Conservation (phyloP, 37 sponge, comb jelly and placozoan genomes). For the Petrosia ficiformis region DNA sequence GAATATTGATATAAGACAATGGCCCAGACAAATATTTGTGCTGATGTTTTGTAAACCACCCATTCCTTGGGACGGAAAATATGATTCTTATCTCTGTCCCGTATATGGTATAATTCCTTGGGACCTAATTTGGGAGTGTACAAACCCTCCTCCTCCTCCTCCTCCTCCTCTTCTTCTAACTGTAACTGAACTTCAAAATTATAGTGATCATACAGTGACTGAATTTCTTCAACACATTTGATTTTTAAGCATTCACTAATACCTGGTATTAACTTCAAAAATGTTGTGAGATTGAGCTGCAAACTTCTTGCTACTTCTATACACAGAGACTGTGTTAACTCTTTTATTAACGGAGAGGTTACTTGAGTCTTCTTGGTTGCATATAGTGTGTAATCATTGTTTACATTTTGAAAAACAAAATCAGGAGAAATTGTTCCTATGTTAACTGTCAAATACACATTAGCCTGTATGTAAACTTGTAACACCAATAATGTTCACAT, state of each 20-base stretch:
- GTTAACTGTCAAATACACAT: not conserved
- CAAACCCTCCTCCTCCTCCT: not conserved
- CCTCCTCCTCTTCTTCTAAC: not conserved
- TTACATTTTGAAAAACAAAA: not conserved
- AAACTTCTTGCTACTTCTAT: not conserved
- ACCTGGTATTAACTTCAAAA: not conserved
- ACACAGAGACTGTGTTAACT: not conserved
- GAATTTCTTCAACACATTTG: not conserved
- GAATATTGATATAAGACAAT: slow-evolving; percentile 21
- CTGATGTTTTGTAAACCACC: slow-evolving; percentile 43
- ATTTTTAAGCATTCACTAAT: not conserved
- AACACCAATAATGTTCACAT: not conserved
- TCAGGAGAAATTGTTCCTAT: not conserved
- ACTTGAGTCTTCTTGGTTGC: not conserved
- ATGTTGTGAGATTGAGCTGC: not conserved
- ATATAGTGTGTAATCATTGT: not conserved
- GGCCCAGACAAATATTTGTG: slow-evolving; percentile 24
- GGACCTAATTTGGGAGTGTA: slow-evolving; percentile 29
- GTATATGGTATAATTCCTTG: slow-evolving; percentile 9
- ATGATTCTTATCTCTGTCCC: slow-evolving; percentile 36
- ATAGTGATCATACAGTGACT: not conserved
- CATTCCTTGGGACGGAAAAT: slow-evolving; percentile 40
- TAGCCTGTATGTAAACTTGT: not conserved
- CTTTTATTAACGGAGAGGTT: not conserved
- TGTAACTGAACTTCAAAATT: not conserved